Base-by-base conservation (phyloP, 2,888 invertebrate genomes). In the Malacosoma neustria region DNA sequence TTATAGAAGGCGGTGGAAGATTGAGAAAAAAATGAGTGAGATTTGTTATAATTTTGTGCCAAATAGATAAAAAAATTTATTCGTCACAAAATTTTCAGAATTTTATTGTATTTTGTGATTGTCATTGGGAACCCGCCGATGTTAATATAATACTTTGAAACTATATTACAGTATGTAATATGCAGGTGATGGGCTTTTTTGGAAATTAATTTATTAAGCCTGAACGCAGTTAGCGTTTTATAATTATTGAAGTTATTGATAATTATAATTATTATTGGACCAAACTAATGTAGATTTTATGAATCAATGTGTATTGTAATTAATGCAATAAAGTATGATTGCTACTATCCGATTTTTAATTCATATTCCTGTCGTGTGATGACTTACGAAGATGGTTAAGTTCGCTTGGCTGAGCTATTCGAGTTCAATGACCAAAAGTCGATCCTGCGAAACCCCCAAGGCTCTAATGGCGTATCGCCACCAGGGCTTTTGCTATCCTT, bases 1-100 rank as follows among this genome's bases (percentile, higher is more conserved):
- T 38, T 30, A 31, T 36, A 36, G 36, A 33, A 36, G 33, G 13
- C 33, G 43, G 36, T 31, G 34, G 29, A 34, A 34, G 48, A 46
- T 47, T 46, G 48, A 35, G 31, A 40, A 41, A 47, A 41, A 43
- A 33, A 42, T 43, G 39, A 34, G 39, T 46, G 52, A 43, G 34
- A 42, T 48, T 43, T 42, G 46, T 37, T 53, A 59, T n/a, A 73
- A 80, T 82, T 81, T 82, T 84, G 85, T 85, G 77, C 81, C 82
- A 80, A 84, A 85, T 84, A 84, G 84, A 85, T 66, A 37, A 42
- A 51, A 40, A 54, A 50, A 65, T 81, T 85, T 84, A 82, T 85
- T 82, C 45, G 82, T 80, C 70, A 61, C 84, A 82, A 74, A 81
- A 81, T 82, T 74, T 34, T 38, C 84, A 82, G 74, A 81, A 81